phyloP scores from a whole-genome alignment of 2,888 invertebrate genomes.

The Lottia scabra region DNA sequence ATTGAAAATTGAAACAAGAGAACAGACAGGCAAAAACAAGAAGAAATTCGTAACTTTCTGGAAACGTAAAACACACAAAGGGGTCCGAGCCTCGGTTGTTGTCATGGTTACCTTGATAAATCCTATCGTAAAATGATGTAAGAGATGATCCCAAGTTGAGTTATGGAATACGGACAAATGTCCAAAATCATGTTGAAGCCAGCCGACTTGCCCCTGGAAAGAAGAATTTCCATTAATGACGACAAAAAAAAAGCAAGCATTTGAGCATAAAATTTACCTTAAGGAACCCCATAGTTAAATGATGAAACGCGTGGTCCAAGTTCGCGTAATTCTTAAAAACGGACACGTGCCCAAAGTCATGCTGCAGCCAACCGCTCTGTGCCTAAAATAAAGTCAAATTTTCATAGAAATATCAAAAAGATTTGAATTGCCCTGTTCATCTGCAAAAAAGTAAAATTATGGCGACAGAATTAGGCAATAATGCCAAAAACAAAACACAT shows the following conservation, averaged over 20 bases:
- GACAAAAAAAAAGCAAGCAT: background rate
- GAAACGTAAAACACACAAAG: background rate
- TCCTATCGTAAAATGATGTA: constrained; percentile 64
- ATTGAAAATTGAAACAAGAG: no score
- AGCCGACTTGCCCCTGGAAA: constrained; percentile 65
- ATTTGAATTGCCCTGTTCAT: background rate
- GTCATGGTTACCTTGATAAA: constrained; percentile 59
- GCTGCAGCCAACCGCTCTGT: constrained; percentile 65
- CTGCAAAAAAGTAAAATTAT: no score
- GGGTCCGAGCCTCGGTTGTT: no score
- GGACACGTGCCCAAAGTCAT: constrained; percentile 65
- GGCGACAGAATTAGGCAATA: no score
- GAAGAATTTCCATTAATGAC: constrained; percentile 8
- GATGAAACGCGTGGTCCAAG: constrained; percentile 11
- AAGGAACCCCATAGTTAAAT: constrained; percentile 11
- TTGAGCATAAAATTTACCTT: background rate
- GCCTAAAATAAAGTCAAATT: constrained; percentile 42
- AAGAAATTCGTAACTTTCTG: constrained; percentile 3
- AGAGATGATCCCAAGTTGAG: constrained; percentile 52
- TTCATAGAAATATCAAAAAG: background rate
- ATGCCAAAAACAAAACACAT: no score
- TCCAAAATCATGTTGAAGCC: constrained; percentile 69
- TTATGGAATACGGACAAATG: constrained; percentile 67
- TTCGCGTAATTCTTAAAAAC: constrained; percentile 44
- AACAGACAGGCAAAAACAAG: no score